A percentile compares a stretch with the other conserved stretches of the same genome.
These are phyloP conservation scores for Brachystomella parvula DNA, from an alignment of 1,140 invertebrate species.

Conservation along the genomic window DNA sequence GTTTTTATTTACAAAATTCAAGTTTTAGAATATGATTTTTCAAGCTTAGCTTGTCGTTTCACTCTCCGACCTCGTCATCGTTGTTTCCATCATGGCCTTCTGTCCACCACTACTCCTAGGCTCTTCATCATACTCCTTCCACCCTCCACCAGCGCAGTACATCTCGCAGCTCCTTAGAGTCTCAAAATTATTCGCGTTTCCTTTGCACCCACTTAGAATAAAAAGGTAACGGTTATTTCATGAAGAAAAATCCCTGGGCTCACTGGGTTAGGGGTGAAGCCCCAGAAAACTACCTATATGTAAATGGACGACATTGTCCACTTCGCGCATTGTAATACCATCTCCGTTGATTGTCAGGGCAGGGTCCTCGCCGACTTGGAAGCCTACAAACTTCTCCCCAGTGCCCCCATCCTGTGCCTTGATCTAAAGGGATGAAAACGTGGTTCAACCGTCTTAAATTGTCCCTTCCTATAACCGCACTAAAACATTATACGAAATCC, in stretches of 20 bases:
- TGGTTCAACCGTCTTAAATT: neutral
- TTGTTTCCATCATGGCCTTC: neutral
- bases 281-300: neutral
- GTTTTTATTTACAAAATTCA: constrained; percentile 4
- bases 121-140: neutral
- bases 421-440: neutral
- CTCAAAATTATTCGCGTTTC: constrained; percentile 4
- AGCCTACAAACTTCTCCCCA: neutral
- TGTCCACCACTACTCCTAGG: neutral
- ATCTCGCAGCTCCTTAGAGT: neutral
- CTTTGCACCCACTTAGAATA: neutral
- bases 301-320: constrained; percentile 1
- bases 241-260: too few relatives aligned
- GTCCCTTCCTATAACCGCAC: neutral
- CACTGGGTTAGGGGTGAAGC: too few relatives aligned
- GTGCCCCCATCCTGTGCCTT: neutral
- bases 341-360: neutral
- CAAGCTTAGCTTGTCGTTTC: neutral
- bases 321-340: neutral
- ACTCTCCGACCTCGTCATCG: neutral
- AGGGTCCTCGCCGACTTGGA: neutral
- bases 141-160: neutral
- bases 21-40: too few relatives aligned
- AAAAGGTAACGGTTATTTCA: neutral
- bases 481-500: neutral